These are phyloP conservation scores for Dexiosoma caninum DNA, from an alignment of 2,888 invertebrate species.

Conservation along the genomic window DNA sequence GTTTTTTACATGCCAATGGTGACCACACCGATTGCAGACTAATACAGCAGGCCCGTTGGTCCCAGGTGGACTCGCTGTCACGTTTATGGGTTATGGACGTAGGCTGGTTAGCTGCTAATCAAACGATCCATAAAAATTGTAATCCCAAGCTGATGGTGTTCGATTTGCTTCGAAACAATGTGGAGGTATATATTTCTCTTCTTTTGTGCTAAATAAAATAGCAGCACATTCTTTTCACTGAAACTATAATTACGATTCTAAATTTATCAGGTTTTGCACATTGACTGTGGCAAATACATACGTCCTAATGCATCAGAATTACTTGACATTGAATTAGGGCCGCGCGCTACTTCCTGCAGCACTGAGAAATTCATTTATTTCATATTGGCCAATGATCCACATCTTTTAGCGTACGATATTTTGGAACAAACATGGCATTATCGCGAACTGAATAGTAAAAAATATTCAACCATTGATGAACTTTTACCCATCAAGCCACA, in stretches of 20 bases:
- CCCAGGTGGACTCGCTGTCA: slow-evolving; percentile 73
- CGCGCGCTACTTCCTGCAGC: slow-evolving; percentile 66
- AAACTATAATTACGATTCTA: background rate
- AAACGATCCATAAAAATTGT: slow-evolving; percentile 62
- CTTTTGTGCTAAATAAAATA: background rate
- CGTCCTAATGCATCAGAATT: slow-evolving; percentile 60
- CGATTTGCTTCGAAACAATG: slow-evolving; percentile 72
- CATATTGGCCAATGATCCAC: slow-evolving; percentile 66
- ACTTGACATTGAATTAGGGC: slow-evolving; percentile 70
- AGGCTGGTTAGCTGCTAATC: slow-evolving; percentile 65
- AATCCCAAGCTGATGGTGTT: slow-evolving; percentile 73
- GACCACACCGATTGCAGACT: slow-evolving; percentile 68
- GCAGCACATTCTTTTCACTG: no score
- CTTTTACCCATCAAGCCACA: slow-evolving; percentile 69
- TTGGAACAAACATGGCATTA: slow-evolving; percentile 72
- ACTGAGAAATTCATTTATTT: slow-evolving; percentile 73
- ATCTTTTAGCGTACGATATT: slow-evolving; percentile 72
- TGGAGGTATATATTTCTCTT: slow-evolving; percentile 65
- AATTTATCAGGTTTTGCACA: slow-evolving; percentile 67
- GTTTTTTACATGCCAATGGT: slow-evolving; percentile 68
- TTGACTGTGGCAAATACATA: slow-evolving; percentile 71
- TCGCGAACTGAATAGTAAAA: slow-evolving; percentile 66
- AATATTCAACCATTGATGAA: slow-evolving; percentile 69
- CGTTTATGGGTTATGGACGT: slow-evolving; percentile 74
- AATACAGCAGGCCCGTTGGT: slow-evolving; percentile 73